These are phyloP conservation scores for Myopa testacea DNA, from an alignment of 2,888 invertebrate species.

Conservation along the genomic window DNA sequence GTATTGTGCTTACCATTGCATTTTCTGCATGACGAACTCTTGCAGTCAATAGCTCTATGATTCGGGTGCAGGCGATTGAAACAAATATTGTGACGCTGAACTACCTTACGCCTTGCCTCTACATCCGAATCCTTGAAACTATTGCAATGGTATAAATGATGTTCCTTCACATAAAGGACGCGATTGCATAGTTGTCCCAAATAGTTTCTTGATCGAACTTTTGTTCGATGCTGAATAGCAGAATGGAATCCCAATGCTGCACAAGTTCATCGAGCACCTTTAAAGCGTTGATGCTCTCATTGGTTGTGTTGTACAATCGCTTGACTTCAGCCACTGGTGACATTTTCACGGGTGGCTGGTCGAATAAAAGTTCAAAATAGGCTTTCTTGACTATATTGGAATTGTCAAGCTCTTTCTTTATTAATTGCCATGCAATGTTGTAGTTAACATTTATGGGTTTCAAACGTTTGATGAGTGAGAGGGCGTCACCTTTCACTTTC, in stretches of 20 bases:
- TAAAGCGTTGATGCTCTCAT: slow-evolving; percentile 42
- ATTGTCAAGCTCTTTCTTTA: slow-evolving; percentile 43
- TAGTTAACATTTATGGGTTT: slow-evolving; percentile 43
- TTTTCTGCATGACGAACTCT: too few relatives aligned
- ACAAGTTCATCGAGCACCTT: slow-evolving; percentile 39
- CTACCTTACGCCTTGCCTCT: too few relatives aligned
- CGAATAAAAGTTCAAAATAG: slow-evolving; percentile 40
- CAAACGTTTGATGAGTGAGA: slow-evolving; percentile 42
- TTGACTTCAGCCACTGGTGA: slow-evolving; percentile 28
- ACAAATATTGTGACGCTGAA: too few relatives aligned
- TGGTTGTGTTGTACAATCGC: slow-evolving; percentile 35
- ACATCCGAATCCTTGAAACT: too few relatives aligned
- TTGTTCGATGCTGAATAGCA: slow-evolving; percentile 38
- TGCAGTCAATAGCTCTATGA: too few relatives aligned
- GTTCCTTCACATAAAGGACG: too few relatives aligned
- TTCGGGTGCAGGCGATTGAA: too few relatives aligned
- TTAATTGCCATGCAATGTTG: slow-evolving; percentile 41
- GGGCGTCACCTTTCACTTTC: slow-evolving; percentile 43
- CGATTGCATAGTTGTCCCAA: too few relatives aligned
- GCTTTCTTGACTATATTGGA: slow-evolving; percentile 38
- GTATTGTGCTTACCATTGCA: too few relatives aligned
- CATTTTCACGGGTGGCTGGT: slow-evolving; percentile 32
- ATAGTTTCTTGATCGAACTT: slow-evolving; percentile 40
- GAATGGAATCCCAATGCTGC: slow-evolving; percentile 39
- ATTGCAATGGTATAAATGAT: too few relatives aligned